Conservation (phyloP, 2,888 invertebrate genomes). For the Heliothis peltigera region DNA sequence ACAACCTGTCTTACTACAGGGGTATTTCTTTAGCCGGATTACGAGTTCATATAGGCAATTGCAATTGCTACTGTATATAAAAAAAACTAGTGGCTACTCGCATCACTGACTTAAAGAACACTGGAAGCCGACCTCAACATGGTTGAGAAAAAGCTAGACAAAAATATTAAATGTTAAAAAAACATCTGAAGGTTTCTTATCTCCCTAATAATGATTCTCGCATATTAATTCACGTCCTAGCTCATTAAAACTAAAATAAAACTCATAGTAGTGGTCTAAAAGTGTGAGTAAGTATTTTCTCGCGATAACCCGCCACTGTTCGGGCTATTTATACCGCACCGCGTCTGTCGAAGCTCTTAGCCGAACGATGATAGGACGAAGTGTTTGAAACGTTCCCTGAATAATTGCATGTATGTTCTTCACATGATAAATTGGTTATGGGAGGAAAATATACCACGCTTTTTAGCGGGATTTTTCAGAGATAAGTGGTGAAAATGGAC, state of each 20-base stretch:
- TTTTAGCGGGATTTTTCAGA: slow-evolving; percentile 20
- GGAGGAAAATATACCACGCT: slow-evolving; percentile 6
- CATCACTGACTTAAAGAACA: no score
- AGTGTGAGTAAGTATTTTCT: slow-evolving; percentile 63
- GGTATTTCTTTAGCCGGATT: no score
- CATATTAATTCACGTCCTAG: not conserved
- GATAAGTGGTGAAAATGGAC: not conserved
- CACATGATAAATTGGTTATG: slow-evolving; percentile 24
- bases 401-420: slow-evolving; percentile 50
- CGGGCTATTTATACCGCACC: slow-evolving; percentile 59
- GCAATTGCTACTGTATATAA: no score
- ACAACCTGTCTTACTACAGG: no score
- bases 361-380: slow-evolving; percentile 60
- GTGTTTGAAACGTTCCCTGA: slow-evolving; percentile 57
- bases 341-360: slow-evolving; percentile 62
- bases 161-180: no score
- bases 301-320: slow-evolving; percentile 63
- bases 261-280: slow-evolving; percentile 37
- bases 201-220: no score
- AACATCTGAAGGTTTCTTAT: no score
- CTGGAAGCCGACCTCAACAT: no score
- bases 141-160: no score
- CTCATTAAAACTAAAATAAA: no score
- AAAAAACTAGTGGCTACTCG: no score
- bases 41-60: no score